Evolutionary conservation across 2,888 invertebrate species (phyloP).

Genomic region (Scrobipalpa atriplicella): DNA sequence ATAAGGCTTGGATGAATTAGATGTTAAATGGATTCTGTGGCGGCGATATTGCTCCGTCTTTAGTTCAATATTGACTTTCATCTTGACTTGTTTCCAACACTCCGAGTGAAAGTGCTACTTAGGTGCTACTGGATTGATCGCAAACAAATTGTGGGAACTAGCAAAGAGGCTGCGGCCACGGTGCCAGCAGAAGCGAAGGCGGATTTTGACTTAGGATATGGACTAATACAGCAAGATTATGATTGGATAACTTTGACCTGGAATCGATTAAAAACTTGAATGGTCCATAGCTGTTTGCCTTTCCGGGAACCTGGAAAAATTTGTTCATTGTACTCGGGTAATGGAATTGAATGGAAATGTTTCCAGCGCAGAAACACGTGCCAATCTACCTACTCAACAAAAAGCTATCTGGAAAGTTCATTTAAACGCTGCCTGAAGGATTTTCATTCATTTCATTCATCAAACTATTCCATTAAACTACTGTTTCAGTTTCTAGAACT

Average conservation of each 20-base stretch:
- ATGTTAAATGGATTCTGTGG: slow-evolving; percentile 5
- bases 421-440: neutral
- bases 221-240: too few species aligned
- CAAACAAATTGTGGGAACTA: slow-evolving; percentile 25
- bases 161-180: neutral
- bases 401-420: neutral
- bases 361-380: too few species aligned
- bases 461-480: neutral
- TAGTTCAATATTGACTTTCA: neutral
- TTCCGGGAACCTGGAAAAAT: too few species aligned
- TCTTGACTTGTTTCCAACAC: slow-evolving; percentile 7
- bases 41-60: neutral
- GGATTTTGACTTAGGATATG: too few species aligned
- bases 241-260: too few species aligned
- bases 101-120: neutral
- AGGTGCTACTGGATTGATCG: slow-evolving; percentile 2
- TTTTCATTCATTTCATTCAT: neutral
- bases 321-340: too few species aligned
- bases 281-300: too few species aligned
- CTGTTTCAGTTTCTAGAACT: neutral
- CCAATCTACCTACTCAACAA: too few species aligned
- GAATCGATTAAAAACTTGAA: too few species aligned
- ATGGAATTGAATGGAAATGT: too few species aligned
- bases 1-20: slow-evolving; percentile 1
- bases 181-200: neutral